These are phyloP conservation scores for Acanthosepion pharaonis DNA, from an alignment of 2,888 invertebrate genomes.

Conservation along the genomic window DNA sequence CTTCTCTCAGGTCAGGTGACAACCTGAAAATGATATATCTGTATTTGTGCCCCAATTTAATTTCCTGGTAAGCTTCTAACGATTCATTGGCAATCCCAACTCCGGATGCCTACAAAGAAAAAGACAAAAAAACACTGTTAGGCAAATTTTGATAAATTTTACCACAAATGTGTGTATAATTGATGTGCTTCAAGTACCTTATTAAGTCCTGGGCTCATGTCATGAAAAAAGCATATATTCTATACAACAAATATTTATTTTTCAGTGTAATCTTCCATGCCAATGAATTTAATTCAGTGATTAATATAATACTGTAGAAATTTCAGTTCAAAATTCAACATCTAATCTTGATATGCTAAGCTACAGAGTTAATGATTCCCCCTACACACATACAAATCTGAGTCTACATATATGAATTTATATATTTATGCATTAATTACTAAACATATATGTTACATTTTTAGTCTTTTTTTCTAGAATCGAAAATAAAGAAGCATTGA, in stretches of 20 bases:
- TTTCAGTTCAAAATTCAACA: no score
- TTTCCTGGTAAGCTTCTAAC: constrained; percentile 95
- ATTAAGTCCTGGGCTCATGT: no score
- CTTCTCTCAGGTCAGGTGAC: constrained; percentile 91
- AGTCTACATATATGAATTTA: neutral
- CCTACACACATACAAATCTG: neutral
- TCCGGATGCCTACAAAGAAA: constrained; percentile 82
- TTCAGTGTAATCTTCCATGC: no score
- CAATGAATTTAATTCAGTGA: no score
- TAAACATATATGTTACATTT: neutral
- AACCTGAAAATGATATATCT: constrained; percentile 95
- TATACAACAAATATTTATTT: no score
- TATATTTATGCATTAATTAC: neutral
- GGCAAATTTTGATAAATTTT: neutral
- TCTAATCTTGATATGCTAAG: no score
- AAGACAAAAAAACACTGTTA: neutral
- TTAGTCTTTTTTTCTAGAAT: neutral
- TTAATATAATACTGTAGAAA: no score
- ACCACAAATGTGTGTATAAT: no score
- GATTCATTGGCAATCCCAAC: constrained; percentile 96
- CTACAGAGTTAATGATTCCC: no score
- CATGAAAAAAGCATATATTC: no score
- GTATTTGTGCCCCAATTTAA: constrained; percentile 97
- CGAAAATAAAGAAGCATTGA: no score
- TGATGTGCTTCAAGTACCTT: no score